Percentiles rank a stretch among this genome's conserved stretches.
phyloP scores from a whole-genome alignment of 2,797 vertebrate species.

The Poecilia velifera region DNA sequence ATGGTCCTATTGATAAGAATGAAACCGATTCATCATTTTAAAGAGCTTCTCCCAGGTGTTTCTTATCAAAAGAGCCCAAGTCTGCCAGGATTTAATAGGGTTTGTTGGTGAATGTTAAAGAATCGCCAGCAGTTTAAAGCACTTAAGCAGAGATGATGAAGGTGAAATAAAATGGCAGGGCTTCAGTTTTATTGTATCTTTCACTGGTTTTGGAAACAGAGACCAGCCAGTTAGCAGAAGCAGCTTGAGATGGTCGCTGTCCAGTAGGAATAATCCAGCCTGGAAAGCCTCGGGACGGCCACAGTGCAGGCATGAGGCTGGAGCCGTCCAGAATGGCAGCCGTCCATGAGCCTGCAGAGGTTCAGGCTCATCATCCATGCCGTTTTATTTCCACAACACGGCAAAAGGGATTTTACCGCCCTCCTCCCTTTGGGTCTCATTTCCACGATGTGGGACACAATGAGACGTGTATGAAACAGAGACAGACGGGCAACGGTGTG shows the following conservation, averaged over 20 bases:
- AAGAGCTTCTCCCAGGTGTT: not conserved
- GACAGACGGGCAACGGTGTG: not conserved
- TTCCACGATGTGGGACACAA: not conserved
- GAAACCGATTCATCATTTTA: not conserved
- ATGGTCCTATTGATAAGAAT: not conserved
- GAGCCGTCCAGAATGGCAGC: conserved; percentile 43
- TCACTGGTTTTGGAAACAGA: not conserved
- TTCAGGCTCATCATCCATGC: conserved; percentile 12
- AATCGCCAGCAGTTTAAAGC: not conserved
- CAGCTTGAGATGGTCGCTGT: conserved; percentile 6
- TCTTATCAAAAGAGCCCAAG: not conserved
- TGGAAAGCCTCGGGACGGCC: not conserved
- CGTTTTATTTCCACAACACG: not conserved
- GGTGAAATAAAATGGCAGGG: too few relatives aligned
- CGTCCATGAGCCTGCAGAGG: conserved; percentile 15
- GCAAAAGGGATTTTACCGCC: not conserved
- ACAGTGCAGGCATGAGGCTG: conserved; percentile 6
- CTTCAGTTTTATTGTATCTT: not conserved
- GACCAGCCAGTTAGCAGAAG: not conserved
- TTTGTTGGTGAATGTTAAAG: not conserved
- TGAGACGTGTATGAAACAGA: not conserved
- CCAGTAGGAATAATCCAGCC: conserved; percentile 33
- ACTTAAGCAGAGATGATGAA: not conserved
- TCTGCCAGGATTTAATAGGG: not conserved
- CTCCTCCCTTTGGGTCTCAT: not conserved